A percentile compares a stretch with the other conserved stretches of the same genome.
Evolutionary conservation across 2,888 invertebrate genomes (phyloP).

Genomic region (Drosophila algonquin): DNA sequence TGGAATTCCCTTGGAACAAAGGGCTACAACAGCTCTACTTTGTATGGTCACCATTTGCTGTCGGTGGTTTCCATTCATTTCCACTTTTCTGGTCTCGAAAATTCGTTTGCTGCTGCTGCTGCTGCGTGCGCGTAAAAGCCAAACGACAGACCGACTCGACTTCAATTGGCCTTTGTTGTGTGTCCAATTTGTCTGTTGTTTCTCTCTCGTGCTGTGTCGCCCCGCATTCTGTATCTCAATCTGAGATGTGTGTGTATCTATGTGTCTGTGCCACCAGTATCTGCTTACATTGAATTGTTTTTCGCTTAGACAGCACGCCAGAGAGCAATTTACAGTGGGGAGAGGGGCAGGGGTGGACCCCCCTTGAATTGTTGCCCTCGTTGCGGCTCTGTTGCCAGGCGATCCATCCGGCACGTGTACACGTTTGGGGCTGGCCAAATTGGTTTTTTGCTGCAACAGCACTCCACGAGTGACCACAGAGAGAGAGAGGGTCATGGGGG

Average conservation of each 20-base stretch:
- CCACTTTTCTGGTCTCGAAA: conserved; percentile 27
- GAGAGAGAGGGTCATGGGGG: no score
- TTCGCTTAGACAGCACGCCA: conserved; percentile 54
- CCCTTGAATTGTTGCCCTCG: conserved; percentile 10
- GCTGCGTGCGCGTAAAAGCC: conserved; percentile 43
- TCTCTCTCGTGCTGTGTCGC: conserved; percentile 3
- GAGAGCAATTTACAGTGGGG: conserved; percentile 12
- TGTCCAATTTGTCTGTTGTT: conserved; percentile 15
- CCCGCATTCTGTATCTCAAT: background rate
- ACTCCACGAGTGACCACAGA: background rate
- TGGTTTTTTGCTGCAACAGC: conserved; percentile 22
- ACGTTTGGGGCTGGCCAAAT: conserved; percentile 54
- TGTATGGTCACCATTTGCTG: conserved; percentile 14
- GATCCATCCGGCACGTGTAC: conserved; percentile 62
- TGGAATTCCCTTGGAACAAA: conserved; percentile 25
- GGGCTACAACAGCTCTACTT: conserved; percentile 10
- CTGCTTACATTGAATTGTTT: conserved; percentile 50
- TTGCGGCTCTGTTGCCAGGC: conserved; percentile 53
- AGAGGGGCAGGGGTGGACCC: background rate
- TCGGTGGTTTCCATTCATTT: conserved; percentile 23
- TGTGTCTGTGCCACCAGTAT: no score
- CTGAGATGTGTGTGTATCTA: conserved; percentile 1
- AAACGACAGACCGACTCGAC: conserved; percentile 27
- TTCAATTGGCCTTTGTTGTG: conserved; percentile 27
- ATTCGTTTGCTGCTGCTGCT: conserved; percentile 9